phyloP scores from a whole-genome alignment of 1,140 invertebrate genomes.

The Heliothis subflexa region DNA sequence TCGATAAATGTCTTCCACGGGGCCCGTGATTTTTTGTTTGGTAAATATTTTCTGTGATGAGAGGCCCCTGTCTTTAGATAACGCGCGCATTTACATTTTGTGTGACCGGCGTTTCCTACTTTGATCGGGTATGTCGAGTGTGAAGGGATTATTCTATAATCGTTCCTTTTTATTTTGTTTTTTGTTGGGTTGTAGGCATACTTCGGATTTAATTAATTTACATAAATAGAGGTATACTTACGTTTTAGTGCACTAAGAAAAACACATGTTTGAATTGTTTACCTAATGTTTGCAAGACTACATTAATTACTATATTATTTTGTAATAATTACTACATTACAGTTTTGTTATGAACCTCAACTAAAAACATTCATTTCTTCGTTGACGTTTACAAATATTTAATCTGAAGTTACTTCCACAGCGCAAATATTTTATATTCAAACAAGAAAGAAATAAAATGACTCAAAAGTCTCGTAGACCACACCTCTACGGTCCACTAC shows the following conservation, averaged over 20 bases:
- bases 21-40: constrained; percentile 71
- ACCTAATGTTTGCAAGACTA: no score
- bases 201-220: neutral
- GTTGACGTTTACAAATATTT: no score
- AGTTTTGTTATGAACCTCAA: no score
- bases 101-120: constrained; percentile 50
- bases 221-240: no score
- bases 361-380: no score
- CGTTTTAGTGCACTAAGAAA: no score
- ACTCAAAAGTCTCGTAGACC: neutral
- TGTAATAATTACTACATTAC: no score
- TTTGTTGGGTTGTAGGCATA: neutral
- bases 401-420: no score
- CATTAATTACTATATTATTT: no score
- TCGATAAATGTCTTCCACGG: constrained; percentile 61
- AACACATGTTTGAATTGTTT: no score
- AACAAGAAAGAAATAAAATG: no score
- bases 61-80: constrained; percentile 59
- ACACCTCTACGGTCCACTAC: constrained; percentile 1
- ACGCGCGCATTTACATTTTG: constrained; percentile 61
- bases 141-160: constrained; percentile 25
- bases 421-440: no score
- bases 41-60: constrained; percentile 81
- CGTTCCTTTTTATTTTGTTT: neutral
- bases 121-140: neutral